Evolutionary conservation across 2,888 invertebrate species (phyloP).

Genomic region (Epinotia nisella): DNA sequence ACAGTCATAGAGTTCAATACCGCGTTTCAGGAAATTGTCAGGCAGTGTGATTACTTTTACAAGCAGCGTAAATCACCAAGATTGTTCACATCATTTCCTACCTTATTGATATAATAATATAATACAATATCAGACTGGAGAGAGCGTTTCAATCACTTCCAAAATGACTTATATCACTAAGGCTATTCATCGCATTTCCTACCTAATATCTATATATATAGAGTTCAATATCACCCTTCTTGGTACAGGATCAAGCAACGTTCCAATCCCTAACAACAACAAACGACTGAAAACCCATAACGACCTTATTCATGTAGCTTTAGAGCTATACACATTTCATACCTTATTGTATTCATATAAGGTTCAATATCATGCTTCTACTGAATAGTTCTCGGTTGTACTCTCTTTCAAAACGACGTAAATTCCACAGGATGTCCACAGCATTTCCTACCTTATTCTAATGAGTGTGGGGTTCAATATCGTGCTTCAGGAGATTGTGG

Average conservation of each 20-base stretch:
- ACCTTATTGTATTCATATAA: neutral
- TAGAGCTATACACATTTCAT: neutral
- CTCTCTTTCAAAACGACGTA: constrained; percentile 11
- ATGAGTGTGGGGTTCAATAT: constrained; percentile 49
- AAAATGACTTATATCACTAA: neutral
- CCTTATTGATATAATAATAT: neutral
- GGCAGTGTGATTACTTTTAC: neutral
- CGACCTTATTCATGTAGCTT: neutral
- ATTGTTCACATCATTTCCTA: neutral
- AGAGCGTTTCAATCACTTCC: neutral
- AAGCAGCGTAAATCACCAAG: neutral
- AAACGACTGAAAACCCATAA: neutral
- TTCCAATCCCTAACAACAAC: neutral
- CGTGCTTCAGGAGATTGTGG: constrained; percentile 58
- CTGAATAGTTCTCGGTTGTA: neutral
- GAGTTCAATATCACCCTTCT: constrained; percentile 50
- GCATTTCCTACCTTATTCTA: neutral
- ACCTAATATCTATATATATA: neutral
- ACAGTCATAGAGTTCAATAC: neutral
- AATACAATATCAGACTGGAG: neutral
- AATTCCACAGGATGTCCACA: neutral
- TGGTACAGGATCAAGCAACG: no score
- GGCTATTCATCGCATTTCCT: neutral
- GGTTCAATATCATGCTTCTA: neutral
- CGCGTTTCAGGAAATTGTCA: neutral